Conservation (phyloP, 1,140 invertebrate genomes). For the Scaptomyza pallida region DNA sequence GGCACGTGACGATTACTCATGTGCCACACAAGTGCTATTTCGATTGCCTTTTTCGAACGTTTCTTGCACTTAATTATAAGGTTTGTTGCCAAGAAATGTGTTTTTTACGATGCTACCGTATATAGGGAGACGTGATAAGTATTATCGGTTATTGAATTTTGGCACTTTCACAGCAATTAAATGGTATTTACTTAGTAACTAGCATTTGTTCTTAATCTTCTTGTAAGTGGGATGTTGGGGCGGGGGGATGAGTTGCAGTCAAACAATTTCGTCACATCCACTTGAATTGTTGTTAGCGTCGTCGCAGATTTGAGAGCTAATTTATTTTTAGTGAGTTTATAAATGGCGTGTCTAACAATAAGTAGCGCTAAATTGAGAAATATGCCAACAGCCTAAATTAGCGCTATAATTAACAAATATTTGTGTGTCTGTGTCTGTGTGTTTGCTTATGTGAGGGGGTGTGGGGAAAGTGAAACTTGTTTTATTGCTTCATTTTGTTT, state of each 20-base stretch:
- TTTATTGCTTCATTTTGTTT: constrained; percentile 53
- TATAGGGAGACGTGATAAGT: constrained; percentile 6
- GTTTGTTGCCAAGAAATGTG: constrained; percentile 12
- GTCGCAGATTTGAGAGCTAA: constrained; percentile 58
- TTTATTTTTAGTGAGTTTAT: constrained; percentile 77
- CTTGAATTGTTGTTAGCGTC: background rate
- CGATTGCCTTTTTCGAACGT: constrained; percentile 2
- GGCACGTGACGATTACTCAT: constrained; percentile 75
- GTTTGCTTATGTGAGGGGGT: background rate
- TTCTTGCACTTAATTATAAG: background rate
- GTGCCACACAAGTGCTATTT: constrained; percentile 5
- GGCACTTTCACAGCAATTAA: background rate
- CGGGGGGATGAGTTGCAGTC: background rate
- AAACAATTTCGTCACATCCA: constrained; percentile 17
- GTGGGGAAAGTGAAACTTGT: background rate
- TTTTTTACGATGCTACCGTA: background rate
- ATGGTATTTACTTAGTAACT: no score
- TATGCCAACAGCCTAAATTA: constrained; percentile 58
- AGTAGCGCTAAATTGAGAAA: constrained; percentile 71
- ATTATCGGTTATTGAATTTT: constrained; percentile 27
- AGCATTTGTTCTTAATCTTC: no score
- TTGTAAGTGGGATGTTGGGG: background rate
- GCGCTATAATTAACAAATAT: constrained; percentile 74
- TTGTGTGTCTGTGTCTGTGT: constrained; percentile 7
- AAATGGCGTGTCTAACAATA: constrained; percentile 67